Evolutionary conservation across 2,113 vertebrate genomes (phyloP), one percentile per base, ranked within the genome.

Genomic region (mouse (Mus musculus)): DNA sequence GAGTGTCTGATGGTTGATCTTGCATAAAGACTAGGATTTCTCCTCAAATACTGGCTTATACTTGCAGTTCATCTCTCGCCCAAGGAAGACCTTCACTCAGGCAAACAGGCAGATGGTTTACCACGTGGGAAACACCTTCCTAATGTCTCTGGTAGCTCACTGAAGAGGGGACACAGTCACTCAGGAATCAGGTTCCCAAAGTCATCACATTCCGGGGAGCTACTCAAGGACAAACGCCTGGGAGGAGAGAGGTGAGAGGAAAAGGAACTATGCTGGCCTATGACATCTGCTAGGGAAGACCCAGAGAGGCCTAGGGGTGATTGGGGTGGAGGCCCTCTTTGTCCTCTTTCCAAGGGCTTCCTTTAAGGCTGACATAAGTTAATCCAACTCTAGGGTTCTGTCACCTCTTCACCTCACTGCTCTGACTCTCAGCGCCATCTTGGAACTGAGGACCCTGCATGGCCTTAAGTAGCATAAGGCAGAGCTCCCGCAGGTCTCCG

Each of bases 361-460:
- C 77, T 22, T 92, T 6, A 14, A 26, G 81, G 69, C 63, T 92
- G 63, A 59, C n/a, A 0, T 8, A 36, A 88, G 49, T 20, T 93
- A 13, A 26, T 22, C 75, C 76, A 80, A 67, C 20, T 52, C 52
- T 9, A n/a, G 56, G 72, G 52, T 75, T 95, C 39, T 75, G 39
- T 42, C 72, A 75, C 16, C 26, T 9, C 36, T 49, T 85, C 46
- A 33, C 69, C 80, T 93, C 63, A 78, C 42, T 67, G 73, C 78
- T 91, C 81, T 89, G 88, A 96, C 49, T 73, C 52, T 92, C 86
- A 80, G 59, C 87, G 24, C 77, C 39, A 14, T 93, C 76, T 78
- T 61, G 67, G 52, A 65, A 84, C 19, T 46, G 54, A 59, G 63
- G 54, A 88, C 33, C 61, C 63, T 42, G 49, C 17, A 22, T 76